Conservation (phyloP, 2,888 invertebrate genomes). For the Dryobotodes eremita region DNA sequence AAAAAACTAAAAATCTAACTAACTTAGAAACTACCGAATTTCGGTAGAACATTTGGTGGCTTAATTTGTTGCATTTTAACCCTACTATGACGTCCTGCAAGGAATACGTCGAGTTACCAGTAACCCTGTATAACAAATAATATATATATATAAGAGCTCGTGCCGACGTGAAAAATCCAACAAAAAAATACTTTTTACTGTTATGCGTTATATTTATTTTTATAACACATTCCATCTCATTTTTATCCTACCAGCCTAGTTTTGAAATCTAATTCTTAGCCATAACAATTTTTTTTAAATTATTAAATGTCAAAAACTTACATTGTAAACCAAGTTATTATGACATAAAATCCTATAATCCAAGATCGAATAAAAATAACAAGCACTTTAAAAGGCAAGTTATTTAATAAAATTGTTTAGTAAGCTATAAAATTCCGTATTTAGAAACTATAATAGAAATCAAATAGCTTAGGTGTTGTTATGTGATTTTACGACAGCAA, state of each 20-base stretch:
- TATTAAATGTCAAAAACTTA: background rate
- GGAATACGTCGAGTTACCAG: too few species aligned
- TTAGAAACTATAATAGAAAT: slow-evolving; percentile 37
- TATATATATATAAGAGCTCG: too few species aligned
- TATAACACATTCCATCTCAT: background rate
- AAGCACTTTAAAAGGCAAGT: background rate
- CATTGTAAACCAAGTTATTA: slow-evolving; percentile 6
- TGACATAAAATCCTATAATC: slow-evolving; percentile 12
- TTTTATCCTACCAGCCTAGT: background rate
- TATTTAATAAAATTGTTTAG: slow-evolving; percentile 33
- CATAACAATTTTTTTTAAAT: slow-evolving; percentile 13
- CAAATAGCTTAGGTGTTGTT: slow-evolving; percentile 7
- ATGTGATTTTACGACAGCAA: slow-evolving; percentile 43
- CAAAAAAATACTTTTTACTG: too few species aligned
- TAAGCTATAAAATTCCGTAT: slow-evolving; percentile 35
- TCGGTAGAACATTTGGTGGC: too few species aligned
- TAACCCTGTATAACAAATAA: too few species aligned
- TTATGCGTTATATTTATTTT: too few species aligned
- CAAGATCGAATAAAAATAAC: background rate
- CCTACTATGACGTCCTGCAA: too few species aligned
- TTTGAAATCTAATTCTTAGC: background rate
- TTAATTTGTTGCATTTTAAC: too few species aligned
- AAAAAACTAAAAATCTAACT: too few species aligned
- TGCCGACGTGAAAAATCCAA: background rate
- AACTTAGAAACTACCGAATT: too few species aligned